These are phyloP conservation scores for Solea solea DNA, from an alignment of 2,113 vertebrate species.

Conservation along the genomic window DNA sequence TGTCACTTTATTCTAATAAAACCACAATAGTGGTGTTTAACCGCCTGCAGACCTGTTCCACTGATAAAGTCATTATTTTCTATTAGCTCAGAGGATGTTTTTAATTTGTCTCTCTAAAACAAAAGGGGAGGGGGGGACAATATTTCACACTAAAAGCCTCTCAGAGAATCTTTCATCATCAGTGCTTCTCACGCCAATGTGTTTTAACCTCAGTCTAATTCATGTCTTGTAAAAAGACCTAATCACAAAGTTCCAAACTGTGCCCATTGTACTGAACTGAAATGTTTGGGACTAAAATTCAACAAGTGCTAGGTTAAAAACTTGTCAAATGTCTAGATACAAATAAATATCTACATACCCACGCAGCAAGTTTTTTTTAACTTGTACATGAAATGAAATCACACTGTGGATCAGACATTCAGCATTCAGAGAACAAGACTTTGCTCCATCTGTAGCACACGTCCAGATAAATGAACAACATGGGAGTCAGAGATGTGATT, in stretches of 20 bases:
- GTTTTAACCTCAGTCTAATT: slow-evolving; percentile 31
- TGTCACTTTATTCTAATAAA: slow-evolving; percentile 23
- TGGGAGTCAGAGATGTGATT: too few relatives aligned
- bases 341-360: not conserved
- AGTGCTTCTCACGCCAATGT: not conserved
- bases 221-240: not conserved
- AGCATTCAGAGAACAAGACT: too few relatives aligned
- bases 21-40: not conserved
- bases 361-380: too few relatives aligned
- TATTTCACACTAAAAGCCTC: slow-evolving; percentile 32
- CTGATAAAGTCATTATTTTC: not conserved
- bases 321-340: not conserved
- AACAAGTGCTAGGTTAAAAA: not conserved
- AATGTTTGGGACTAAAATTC: slow-evolving; percentile 4
- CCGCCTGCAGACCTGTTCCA: not conserved
- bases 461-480: too few relatives aligned
- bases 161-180: slow-evolving; percentile 21
- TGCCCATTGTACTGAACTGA: not conserved
- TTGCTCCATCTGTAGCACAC: too few relatives aligned
- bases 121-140: slow-evolving; percentile 13
- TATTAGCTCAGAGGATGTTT: not conserved
- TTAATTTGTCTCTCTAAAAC: slow-evolving; percentile 35
- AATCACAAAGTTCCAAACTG: slow-evolving; percentile 1
- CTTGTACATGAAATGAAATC: too few relatives aligned
- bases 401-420: too few relatives aligned